Percentiles rank a stretch among this genome's conserved stretches.
Conservation (phyloP, 1,140 invertebrate genomes). For the Penaeus vannamei region DNA sequence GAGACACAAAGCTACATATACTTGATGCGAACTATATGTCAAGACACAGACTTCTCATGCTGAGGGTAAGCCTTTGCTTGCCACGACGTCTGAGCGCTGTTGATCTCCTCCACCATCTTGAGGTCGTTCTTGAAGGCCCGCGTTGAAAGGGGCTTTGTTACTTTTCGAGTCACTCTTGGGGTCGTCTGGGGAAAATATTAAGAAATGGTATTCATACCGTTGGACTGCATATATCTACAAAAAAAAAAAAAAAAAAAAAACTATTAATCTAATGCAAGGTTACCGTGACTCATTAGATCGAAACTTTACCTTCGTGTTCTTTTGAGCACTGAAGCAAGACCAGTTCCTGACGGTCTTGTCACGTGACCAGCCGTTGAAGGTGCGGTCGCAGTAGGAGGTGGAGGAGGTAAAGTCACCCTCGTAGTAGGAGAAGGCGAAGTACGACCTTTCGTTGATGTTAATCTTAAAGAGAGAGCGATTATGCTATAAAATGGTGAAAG, state of each 20-base stretch:
- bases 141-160: too few relatives aligned
- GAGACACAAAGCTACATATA: too few relatives aligned
- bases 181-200: too few relatives aligned
- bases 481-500: neutral
- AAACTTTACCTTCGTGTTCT: slow-evolving; percentile 45
- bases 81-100: slow-evolving; percentile 71
- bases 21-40: too few relatives aligned
- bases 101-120: slow-evolving; percentile 71
- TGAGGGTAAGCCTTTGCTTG: slow-evolving; percentile 71
- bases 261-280: neutral
- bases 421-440: slow-evolving; percentile 74
- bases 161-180: too few relatives aligned
- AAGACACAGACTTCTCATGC: slow-evolving; percentile 60
- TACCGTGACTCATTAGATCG: too few relatives aligned
- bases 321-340: slow-evolving; percentile 71
- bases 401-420: slow-evolving; percentile 71
- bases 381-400: slow-evolving; percentile 70
- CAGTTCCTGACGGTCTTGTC: slow-evolving; percentile 72
- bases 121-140: slow-evolving; percentile 48
- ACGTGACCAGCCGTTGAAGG: slow-evolving; percentile 71
- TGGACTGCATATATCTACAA: too few relatives aligned
- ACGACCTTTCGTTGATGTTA: slow-evolving; percentile 69
- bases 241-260: too few relatives aligned
- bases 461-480: slow-evolving; percentile 52
- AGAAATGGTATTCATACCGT: neutral